phyloP scores from a whole-genome alignment of 2,113 vertebrate genomes.

The Sakesphorus luctuosus region DNA sequence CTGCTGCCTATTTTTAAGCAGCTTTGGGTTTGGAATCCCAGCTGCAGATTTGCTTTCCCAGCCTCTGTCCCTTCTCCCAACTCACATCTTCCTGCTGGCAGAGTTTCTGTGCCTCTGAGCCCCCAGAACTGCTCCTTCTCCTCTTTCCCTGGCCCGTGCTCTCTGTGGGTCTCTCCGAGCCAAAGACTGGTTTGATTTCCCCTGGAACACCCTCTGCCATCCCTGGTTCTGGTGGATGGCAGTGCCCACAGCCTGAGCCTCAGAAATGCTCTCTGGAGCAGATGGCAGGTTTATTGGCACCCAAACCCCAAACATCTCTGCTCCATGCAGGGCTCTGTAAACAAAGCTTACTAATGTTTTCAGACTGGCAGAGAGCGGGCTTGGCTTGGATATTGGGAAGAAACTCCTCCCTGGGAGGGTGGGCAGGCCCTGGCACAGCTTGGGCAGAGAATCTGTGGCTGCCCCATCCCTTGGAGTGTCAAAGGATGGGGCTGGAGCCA shows the following conservation, averaged over 20 bases:
- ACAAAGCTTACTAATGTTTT: neutral
- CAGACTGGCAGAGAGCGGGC: neutral
- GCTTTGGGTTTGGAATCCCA: slow-evolving; percentile 36
- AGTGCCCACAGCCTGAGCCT: neutral
- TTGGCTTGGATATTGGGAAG: neutral
- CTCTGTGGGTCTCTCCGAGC: neutral
- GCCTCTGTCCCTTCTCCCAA: neutral
- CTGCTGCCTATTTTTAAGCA: slow-evolving; percentile 28
- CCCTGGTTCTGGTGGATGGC: neutral
- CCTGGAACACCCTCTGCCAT: neutral
- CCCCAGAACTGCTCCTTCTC: neutral
- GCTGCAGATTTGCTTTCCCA: neutral
- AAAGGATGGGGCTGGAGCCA: neutral
- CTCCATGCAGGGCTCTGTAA: neutral
- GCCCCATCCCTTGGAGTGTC: neutral
- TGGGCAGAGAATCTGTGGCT: neutral
- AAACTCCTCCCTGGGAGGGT: neutral
- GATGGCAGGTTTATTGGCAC: neutral
- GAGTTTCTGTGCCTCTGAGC: neutral
- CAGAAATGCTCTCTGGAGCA: neutral
- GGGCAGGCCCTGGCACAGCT: neutral
- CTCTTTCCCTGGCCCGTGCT: neutral
- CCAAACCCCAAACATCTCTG: neutral
- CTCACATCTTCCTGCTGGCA: neutral
- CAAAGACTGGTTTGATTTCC: neutral